Percentiles rank a stretch among this genome's conserved stretches.
Conservation (phyloP, 2,113 vertebrate genomes). For the Solea senegalensis region DNA sequence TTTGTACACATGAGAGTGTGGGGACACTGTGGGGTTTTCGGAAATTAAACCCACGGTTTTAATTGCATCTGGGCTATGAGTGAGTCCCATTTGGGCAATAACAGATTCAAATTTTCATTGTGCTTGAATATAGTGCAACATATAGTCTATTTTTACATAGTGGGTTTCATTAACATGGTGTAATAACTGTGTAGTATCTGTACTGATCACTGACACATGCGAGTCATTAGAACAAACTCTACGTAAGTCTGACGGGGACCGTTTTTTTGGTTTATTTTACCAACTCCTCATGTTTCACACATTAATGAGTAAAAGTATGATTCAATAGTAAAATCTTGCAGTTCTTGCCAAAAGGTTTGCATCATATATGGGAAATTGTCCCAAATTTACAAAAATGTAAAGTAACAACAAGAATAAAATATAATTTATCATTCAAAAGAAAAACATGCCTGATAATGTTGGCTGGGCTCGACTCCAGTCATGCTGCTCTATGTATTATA, state of each 20-base stretch:
- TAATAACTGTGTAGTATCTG: constrained; percentile 44
- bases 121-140: constrained; percentile 38
- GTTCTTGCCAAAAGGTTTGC: too few species aligned
- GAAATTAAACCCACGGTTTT: constrained; percentile 26
- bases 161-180: constrained; percentile 46
- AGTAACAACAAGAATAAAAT: too few species aligned
- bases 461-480: too few species aligned
- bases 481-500: too few species aligned
- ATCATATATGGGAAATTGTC: too few species aligned
- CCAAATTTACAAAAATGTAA: too few species aligned
- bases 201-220: constrained; percentile 18
- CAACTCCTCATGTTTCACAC: neutral
- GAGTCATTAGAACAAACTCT: constrained; percentile 7
- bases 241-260: neutral
- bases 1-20: constrained; percentile 51
- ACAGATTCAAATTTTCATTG: neutral
- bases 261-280: constrained; percentile 12
- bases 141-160: constrained; percentile 15
- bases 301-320: neutral
- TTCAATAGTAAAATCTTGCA: too few species aligned
- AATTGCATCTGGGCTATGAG: constrained; percentile 35
- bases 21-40: constrained; percentile 5
- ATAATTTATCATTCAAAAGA: too few species aligned
- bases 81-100: constrained; percentile 40
- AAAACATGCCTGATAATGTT: too few species aligned